Percentiles rank a stretch among this genome's conserved stretches.
Evolutionary conservation across 2,113 vertebrate genomes (phyloP).

Genomic region (Tragelaphus imberbis): DNA sequence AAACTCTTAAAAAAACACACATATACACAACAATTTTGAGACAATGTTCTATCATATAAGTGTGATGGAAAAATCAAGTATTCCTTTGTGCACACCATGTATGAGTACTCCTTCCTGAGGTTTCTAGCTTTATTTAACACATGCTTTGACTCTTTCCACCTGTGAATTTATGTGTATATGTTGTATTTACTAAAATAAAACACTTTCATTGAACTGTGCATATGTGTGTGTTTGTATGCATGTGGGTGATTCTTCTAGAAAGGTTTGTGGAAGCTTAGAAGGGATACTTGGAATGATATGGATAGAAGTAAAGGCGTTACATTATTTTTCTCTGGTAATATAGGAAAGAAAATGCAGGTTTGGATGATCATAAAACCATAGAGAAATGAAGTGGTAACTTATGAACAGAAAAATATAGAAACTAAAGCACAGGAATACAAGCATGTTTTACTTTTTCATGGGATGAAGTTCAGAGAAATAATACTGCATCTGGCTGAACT

Average conservation of each 20-base stretch:
- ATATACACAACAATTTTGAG: fast-evolving
- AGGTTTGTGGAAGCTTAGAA: background rate
- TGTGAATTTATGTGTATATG: background rate
- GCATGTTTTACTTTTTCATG: slow-evolving; percentile 12
- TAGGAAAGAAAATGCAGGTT: background rate
- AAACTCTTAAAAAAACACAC: background rate
- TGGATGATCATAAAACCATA: background rate
- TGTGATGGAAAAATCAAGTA: background rate
- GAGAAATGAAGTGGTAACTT: background rate
- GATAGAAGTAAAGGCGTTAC: background rate
- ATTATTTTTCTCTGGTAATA: background rate
- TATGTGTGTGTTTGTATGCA: background rate
- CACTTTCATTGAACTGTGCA: background rate
- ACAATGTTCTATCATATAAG: background rate
- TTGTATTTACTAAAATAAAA: background rate
- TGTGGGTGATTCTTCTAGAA: background rate
- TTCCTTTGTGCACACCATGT: background rate
- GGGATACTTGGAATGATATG: background rate
- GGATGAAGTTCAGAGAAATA: background rate
- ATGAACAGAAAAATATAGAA: background rate
- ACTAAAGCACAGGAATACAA: background rate
- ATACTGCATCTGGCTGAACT: background rate
- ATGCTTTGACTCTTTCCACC: background rate
- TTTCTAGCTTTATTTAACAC: background rate
- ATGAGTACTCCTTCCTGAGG: background rate